Percentiles rank a stretch among this genome's conserved stretches.
phyloP scores from a whole-genome alignment of 2,888 invertebrate species.

The Hyposoter didymator region DNA sequence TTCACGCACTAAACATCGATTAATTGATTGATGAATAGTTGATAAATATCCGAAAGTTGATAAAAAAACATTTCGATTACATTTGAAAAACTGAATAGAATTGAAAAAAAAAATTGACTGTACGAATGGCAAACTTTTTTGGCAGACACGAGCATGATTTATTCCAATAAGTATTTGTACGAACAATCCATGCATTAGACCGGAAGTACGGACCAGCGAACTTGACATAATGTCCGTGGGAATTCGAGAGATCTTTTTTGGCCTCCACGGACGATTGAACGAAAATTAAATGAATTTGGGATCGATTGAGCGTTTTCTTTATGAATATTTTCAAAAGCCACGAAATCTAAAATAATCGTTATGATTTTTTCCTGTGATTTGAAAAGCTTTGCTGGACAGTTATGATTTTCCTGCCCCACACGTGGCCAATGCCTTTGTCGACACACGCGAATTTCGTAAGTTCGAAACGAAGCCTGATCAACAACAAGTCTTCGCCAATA shows the following conservation, averaged over 20 bases:
- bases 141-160: neutral
- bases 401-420: conserved; percentile 10
- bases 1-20: neutral
- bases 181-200: conserved; percentile 51
- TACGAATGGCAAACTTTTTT: neutral
- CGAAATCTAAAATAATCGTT: neutral
- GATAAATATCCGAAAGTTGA: neutral
- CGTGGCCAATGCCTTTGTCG: conserved; percentile 6
- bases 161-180: conserved; percentile 17
- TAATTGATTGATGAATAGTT: neutral
- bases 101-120: neutral
- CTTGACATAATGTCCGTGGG: conserved; percentile 23
- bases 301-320: neutral
- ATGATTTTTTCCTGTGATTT: neutral
- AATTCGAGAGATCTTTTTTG: conserved; percentile 1
- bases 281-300: neutral
- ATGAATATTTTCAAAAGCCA: neutral
- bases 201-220: conserved; percentile 62
- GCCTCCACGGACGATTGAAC: neutral
- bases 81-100: too few species aligned
- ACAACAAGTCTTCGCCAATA: conserved; percentile 4
- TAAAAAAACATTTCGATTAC: too few species aligned
- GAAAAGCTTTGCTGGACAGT: conserved; percentile 32
- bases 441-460: neutral
- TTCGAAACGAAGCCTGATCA: conserved; percentile 1